Percentiles rank a stretch among this genome's conserved stretches.
These are phyloP conservation scores for Drosophila koepferae DNA, from an alignment of 2,888 invertebrate genomes.

Conservation along the genomic window DNA sequence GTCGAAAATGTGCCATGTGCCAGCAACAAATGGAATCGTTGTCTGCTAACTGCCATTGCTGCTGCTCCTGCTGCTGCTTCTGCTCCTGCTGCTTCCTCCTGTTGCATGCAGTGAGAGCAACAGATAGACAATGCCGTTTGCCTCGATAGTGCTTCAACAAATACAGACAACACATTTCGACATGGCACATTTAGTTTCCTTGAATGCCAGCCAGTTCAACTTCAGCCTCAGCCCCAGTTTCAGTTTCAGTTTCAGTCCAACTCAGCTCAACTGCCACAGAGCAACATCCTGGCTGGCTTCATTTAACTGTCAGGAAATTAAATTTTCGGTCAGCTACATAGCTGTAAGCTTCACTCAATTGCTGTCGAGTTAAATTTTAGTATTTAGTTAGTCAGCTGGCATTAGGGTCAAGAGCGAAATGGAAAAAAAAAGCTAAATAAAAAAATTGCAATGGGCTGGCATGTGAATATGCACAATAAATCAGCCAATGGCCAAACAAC, in stretches of 20 bases:
- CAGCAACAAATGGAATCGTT: conserved; percentile 67
- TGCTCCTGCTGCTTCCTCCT: conserved; percentile 16
- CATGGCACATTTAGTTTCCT: conserved; percentile 80
- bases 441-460: conserved; percentile 10
- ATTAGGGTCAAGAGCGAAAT: conserved; percentile 79
- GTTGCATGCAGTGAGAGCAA: conserved; percentile 60
- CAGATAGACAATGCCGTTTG: conserved; percentile 50
- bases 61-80: conserved; percentile 5
- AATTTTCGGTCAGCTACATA: conserved; percentile 40
- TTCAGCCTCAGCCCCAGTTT: conserved; percentile 32
- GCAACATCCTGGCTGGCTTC: conserved; percentile 34
- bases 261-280: conserved; percentile 1
- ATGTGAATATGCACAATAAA: conserved; percentile 58
- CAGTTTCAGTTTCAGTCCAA: background rate
- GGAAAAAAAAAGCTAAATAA: conserved; percentile 14
- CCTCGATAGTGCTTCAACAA: conserved; percentile 57
- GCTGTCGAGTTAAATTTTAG: background rate
- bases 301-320: conserved; percentile 69
- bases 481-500: conserved; percentile 78
- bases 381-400: conserved; percentile 4
- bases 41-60: conserved; percentile 46
- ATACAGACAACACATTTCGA: conserved; percentile 70
- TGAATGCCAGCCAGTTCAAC: conserved; percentile 80
- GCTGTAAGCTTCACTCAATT: conserved; percentile 2
- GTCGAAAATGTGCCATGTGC: conserved; percentile 81